Conservation (phyloP, 1,140 invertebrate genomes). For the Sitobion miscanthi region DNA sequence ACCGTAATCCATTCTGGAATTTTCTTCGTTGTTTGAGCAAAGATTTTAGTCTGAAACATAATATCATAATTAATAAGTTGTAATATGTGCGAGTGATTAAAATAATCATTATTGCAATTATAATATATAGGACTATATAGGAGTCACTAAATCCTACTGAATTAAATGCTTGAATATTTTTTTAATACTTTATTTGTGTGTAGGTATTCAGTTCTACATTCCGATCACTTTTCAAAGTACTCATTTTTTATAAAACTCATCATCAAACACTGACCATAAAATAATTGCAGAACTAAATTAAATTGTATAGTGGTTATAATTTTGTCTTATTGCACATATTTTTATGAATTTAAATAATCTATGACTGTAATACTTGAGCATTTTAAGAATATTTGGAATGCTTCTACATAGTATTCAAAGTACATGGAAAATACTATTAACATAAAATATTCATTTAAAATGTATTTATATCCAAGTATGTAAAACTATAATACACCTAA, state of each 20-base stretch:
- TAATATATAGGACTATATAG: neutral
- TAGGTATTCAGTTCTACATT: neutral
- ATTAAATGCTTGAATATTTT: neutral
- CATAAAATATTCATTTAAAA: too few relatives aligned
- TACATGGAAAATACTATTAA: neutral
- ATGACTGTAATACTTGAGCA: neutral
- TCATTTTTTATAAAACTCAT: neutral
- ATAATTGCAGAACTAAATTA: neutral
- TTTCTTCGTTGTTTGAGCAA: constrained; percentile 89
- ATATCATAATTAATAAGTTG: neutral
- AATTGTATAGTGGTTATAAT: neutral
- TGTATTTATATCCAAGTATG: too few relatives aligned
- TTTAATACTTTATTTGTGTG: neutral
- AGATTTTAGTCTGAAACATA: constrained; percentile 80
- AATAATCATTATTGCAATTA: neutral
- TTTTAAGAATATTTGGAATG: neutral
- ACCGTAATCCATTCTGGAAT: constrained; percentile 93
- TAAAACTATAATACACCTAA: too few relatives aligned
- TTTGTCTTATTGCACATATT: neutral
- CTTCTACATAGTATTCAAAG: neutral
- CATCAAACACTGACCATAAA: neutral
- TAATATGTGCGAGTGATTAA: neutral
- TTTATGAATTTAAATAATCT: neutral
- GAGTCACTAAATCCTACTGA: neutral
- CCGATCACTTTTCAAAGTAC: neutral